Conservation (phyloP, 1,140 invertebrate species). For the Bombus consobrinus region DNA sequence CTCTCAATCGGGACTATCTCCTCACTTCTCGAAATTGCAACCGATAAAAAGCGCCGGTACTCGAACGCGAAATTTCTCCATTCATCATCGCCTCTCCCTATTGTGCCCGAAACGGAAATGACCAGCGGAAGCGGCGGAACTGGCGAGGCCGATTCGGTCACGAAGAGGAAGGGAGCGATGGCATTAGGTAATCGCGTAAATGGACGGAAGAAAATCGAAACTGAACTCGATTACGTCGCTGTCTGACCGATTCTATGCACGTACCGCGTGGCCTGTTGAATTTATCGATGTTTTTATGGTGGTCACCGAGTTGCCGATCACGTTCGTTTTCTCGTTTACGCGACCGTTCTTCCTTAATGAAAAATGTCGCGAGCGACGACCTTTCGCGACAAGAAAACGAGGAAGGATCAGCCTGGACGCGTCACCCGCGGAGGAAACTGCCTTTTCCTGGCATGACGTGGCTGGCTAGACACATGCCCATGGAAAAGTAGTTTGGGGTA, state of each 20-base stretch:
- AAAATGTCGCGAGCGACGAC: neutral
- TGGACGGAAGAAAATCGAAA: constrained; percentile 15
- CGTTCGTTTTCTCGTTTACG: neutral
- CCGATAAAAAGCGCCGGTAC: neutral
- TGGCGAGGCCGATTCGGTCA: neutral
- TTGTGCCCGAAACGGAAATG: neutral
- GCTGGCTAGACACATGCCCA: neutral
- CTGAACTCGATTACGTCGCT: neutral
- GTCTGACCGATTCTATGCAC: neutral
- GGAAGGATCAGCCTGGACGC: too few relatives aligned
- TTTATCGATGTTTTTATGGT: constrained; percentile 10
- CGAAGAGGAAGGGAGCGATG: neutral
- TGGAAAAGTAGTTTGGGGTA: neutral
- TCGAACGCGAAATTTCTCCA: neutral
- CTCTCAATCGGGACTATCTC: neutral
- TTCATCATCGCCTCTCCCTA: neutral
- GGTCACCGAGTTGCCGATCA: neutral
- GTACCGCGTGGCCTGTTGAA: neutral
- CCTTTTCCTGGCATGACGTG: neutral
- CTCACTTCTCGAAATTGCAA: neutral
- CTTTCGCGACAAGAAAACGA: too few relatives aligned
- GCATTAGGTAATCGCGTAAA: constrained; percentile 1
- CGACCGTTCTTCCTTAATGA: neutral
- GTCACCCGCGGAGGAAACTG: neutral
- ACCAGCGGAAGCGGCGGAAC: neutral